Conservation (phyloP, 2,888 invertebrate genomes). For the Homarus gammarus region DNA sequence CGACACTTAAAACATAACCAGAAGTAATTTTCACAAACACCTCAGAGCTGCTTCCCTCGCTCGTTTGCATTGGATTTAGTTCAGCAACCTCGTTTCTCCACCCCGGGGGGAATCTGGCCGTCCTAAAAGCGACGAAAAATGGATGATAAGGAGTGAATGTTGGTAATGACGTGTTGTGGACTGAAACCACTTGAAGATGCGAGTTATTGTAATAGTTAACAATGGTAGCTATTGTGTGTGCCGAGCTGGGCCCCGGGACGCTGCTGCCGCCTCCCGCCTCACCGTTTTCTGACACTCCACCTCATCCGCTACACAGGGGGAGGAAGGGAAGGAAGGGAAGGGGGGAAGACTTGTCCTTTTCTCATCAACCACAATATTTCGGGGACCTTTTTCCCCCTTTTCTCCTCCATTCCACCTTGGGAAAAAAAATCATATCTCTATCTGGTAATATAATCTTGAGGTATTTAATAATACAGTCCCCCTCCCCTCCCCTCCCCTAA, state of each 20-base stretch:
- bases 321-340: too few species aligned
- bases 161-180: conserved; percentile 52
- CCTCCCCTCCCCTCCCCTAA: too few species aligned
- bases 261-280: conserved; percentile 4
- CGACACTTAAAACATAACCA: conserved; percentile 47
- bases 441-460: too few species aligned
- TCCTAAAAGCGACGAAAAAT: conserved; percentile 22
- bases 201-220: conserved; percentile 62
- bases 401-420: too few species aligned
- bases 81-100: not conserved
- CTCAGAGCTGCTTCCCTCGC: conserved; percentile 3
- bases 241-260: conserved; percentile 11
- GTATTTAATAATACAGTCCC: too few species aligned
- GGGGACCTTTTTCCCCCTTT: too few species aligned
- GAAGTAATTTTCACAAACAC: conserved; percentile 45
- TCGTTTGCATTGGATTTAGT: conserved; percentile 36
- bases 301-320: too few species aligned
- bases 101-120: not conserved
- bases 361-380: too few species aligned
- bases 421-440: too few species aligned
- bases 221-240: conserved; percentile 34
- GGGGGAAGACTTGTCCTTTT: not conserved
- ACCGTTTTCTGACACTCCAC: conserved; percentile 7
- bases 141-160: not conserved
- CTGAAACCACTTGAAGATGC: conserved; percentile 53